These are phyloP conservation scores for Amblyjoppa fuscipennis DNA, from an alignment of 2,888 invertebrate species.

Conservation along the genomic window DNA sequence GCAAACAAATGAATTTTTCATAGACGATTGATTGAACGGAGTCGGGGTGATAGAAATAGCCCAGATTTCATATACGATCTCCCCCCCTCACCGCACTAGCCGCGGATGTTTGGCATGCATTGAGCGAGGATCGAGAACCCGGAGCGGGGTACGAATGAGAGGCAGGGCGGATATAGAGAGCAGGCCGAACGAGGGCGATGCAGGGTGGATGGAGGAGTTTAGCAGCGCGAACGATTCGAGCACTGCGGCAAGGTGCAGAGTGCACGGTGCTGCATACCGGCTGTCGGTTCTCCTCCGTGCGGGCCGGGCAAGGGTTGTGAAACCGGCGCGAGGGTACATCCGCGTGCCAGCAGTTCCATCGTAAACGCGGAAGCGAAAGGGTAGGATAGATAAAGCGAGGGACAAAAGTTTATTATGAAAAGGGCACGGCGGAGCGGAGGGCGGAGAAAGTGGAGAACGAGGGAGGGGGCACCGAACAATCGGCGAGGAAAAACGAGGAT, in stretches of 20 bases:
- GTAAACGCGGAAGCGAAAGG: slow-evolving; percentile 17
- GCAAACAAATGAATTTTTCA: slow-evolving; percentile 1
- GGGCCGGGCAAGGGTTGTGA: slow-evolving; percentile 11
- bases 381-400: slow-evolving; percentile 28
- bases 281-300: neutral
- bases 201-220: slow-evolving; percentile 5
- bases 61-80: neutral
- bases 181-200: neutral
- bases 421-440: slow-evolving; percentile 11
- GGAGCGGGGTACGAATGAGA: neutral
- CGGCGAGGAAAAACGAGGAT: slow-evolving; percentile 57
- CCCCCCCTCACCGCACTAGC: neutral
- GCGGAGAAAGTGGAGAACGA: neutral
- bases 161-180: neutral
- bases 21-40: neutral
- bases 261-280: slow-evolving; percentile 32
- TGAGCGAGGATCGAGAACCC: slow-evolving; percentile 17
- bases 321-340: slow-evolving; percentile 38
- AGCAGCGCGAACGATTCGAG: slow-evolving; percentile 39
- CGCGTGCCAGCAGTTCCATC: slow-evolving; percentile 50
- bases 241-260: slow-evolving; percentile 38
- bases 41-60: neutral
- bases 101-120: slow-evolving; percentile 30
- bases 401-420: slow-evolving; percentile 64
- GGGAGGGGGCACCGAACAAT: slow-evolving; percentile 25